phyloP scores from a whole-genome alignment of 2,888 invertebrate genomes.

The Synanthedon vespiformis region DNA sequence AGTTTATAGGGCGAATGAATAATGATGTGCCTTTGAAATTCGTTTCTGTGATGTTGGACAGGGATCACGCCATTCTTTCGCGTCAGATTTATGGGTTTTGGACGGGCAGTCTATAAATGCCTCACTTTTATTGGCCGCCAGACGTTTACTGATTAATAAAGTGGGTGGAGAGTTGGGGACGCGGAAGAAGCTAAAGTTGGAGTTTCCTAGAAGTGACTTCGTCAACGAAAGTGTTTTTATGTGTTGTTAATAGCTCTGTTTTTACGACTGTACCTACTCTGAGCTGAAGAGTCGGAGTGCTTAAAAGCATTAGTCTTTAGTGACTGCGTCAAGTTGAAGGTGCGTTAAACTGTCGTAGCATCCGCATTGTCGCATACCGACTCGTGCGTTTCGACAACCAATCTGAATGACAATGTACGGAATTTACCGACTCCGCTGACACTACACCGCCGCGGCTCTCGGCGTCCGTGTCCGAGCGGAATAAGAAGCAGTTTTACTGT shows the following conservation, averaged over 20 bases:
- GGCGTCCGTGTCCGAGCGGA: conserved; percentile 2
- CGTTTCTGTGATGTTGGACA: conserved; percentile 57
- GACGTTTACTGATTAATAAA: conserved; percentile 67
- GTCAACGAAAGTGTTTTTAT: neutral
- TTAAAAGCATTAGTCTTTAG: no score
- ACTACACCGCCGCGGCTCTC: conserved; percentile 16
- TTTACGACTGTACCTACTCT: neutral
- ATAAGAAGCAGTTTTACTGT: conserved; percentile 62
- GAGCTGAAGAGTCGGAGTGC: no score
- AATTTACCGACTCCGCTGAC: conserved; percentile 44
- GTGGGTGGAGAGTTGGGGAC: conserved; percentile 53
- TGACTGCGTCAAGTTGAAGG: conserved; percentile 15
- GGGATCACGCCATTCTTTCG: conserved; percentile 49
- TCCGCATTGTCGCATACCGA: conserved; percentile 60
- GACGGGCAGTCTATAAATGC: conserved; percentile 61
- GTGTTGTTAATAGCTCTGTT: neutral
- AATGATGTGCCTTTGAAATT: conserved; percentile 59
- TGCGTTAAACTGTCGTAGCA: conserved; percentile 27
- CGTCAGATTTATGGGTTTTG: conserved; percentile 57
- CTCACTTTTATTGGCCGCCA: conserved; percentile 57
- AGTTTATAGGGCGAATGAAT: conserved; percentile 53
- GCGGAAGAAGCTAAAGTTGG: conserved; percentile 50
- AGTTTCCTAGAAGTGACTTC: conserved; percentile 43
- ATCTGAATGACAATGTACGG: conserved; percentile 64
- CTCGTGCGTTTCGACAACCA: conserved; percentile 58